Percentiles rank a stretch among this genome's conserved stretches.
phyloP scores from a whole-genome alignment of 2,888 invertebrate species.

The Cetonia aurata region DNA sequence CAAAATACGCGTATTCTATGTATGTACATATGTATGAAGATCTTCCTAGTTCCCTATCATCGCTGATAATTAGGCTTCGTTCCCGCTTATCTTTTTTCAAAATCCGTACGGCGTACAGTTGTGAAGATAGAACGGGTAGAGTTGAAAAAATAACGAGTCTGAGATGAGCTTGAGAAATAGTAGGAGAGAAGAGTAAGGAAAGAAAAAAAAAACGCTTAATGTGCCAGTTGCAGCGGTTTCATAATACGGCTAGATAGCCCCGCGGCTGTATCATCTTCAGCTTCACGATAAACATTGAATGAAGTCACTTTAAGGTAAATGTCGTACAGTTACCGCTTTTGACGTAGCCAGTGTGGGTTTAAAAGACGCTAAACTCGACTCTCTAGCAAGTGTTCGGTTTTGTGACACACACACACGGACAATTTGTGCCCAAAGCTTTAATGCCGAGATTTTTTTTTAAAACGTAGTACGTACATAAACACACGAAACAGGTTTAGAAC shows the following conservation, averaged over 20 bases:
- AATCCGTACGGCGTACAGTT: conserved; percentile 21
- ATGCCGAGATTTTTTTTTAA: conserved; percentile 27
- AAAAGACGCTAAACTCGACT: conserved; percentile 47
- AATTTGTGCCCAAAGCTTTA: conserved; percentile 6
- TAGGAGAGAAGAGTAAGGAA: neutral
- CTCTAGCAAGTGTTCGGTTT: conserved; percentile 50
- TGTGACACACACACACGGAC: conserved; percentile 22
- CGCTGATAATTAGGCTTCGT: conserved; percentile 26
- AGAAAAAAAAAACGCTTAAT: conserved; percentile 39
- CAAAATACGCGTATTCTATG: too few species aligned
- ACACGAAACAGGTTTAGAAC: conserved; percentile 24
- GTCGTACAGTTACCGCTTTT: conserved; percentile 49
- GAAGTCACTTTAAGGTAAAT: conserved; percentile 51
- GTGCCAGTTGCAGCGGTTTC: conserved; percentile 44
- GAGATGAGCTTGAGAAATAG: neutral
- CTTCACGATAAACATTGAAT: conserved; percentile 51
- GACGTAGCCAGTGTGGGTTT: conserved; percentile 48
- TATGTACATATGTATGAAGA: too few species aligned
- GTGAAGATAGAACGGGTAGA: conserved; percentile 43
- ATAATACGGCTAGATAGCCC: conserved; percentile 49
- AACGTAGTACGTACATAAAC: neutral
- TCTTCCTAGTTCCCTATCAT: conserved; percentile 4
- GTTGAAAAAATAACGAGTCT: conserved; percentile 30
- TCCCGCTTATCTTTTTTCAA: conserved; percentile 15
- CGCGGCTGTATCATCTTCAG: conserved; percentile 50